A percentile compares a stretch with the other conserved stretches of the same genome.
Evolutionary conservation across 2,888 invertebrate species (phyloP).

Genomic region (Amphipyra berbera): DNA sequence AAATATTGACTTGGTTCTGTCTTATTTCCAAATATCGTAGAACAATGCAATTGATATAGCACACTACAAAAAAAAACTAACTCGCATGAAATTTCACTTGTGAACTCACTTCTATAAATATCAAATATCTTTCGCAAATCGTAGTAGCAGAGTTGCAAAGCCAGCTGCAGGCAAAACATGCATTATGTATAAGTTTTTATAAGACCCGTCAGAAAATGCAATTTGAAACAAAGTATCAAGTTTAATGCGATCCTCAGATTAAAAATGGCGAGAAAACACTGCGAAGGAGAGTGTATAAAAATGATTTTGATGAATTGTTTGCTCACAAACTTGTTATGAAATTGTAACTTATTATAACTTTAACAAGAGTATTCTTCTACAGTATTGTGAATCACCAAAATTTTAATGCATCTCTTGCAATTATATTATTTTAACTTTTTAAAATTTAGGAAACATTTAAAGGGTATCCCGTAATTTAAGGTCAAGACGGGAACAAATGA

Average conservation of each 20-base stretch:
- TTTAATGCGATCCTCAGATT: constrained; percentile 87
- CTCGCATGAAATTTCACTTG: not conserved
- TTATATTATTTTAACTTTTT: not conserved
- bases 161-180: constrained; percentile 84
- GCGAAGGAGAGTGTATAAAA: constrained; percentile 46
- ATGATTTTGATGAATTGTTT: constrained; percentile 59
- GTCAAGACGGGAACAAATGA: too few relatives aligned
- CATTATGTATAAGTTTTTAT: constrained; percentile 89
- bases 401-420: not conserved
- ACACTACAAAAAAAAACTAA: not conserved
- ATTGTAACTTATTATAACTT: constrained; percentile 36
- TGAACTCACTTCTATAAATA: constrained; percentile 2
- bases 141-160: constrained; percentile 68
- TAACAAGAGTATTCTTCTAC: constrained; percentile 9
- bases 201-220: constrained; percentile 85
- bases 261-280: constrained; percentile 76
- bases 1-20: not conserved
- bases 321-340: constrained; percentile 26
- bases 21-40: not conserved
- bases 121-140: not conserved
- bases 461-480: too few relatives aligned
- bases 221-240: constrained; percentile 89
- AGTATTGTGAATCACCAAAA: not conserved
- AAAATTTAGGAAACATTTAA: too few relatives aligned
- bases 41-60: not conserved